Evolutionary conservation across 2,888 invertebrate species (phyloP), one percentile per base, ranked within the genome.

Genomic region (Galeruca laticollis): DNA sequence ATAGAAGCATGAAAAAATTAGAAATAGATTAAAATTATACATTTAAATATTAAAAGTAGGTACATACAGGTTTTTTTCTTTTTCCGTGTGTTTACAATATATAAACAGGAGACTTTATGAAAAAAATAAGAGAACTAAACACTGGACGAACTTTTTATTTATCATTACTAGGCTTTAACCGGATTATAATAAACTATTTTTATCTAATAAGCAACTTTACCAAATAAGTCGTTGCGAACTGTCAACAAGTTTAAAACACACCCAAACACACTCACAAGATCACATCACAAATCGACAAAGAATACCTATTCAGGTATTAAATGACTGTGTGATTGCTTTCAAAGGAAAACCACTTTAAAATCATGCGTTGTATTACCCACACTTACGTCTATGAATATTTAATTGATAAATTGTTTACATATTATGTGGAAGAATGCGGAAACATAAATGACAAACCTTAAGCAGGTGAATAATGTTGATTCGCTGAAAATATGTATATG

Each of bases 371-470:
- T 61, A 33, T 49, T 61, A 60, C 15, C 10, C 49, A 31, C 60
- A 18, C 21, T 31, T 37, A n/a, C 43, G n/a, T 37, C 35, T 37
- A 47, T 57, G 61, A 61, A 61, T 61, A 61, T 18, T 35, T 61
- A 57, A 35, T 60, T 60, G 47, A 33, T 62, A 60, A 65, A 69
- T 59, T 62, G 61, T 64, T 69, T 61, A 67, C 68, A 60, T 63
- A 40, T 59, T 64, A 66, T 70, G 70, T 62, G 40, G 54, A 61
- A 63, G 68, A 68, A 68, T 73, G 73, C 73, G 73, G 70, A 73
- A 72, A 59, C 33, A 15, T 60, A 37, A 52, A 26, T 72, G 63
- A 59, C 63, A 62, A 60, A 52, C 51, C 47, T 61, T 54, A 61
- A 68, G 56, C 64, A 68, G 68, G 64, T 60, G 59, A 35, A 21